Evolutionary conservation across 2,888 invertebrate species (phyloP), one percentile per base, ranked within the genome.

Genomic region (Zygogramma bicolorata): DNA sequence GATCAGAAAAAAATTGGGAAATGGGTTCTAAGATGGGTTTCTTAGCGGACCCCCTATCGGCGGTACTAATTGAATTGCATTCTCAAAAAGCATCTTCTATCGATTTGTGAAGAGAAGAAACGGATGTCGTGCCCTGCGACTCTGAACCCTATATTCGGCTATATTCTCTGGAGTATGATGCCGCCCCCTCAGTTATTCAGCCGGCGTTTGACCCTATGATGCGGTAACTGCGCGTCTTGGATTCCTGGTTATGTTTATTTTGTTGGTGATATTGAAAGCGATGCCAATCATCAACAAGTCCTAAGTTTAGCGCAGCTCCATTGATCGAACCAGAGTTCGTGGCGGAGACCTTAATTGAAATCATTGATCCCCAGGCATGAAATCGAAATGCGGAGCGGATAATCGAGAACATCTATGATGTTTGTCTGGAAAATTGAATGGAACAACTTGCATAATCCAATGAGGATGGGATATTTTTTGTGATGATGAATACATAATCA

Each of bases 331-430:
- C n/a, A 53, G 53, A 53, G 53, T 53, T 53, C 10, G 53, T 20
- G 8, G 53, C 53, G 53, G 53, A n/a, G 25, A 53, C 53, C 53
- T 53, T 25, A 53, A 53, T 53, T 53, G 53, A 53, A 25, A 53
- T 53, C 53, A 53, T 53, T 25, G 53, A 53, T 53, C 53, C 25
- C n/a, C 1, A 10, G 8, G 25, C 53, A 22, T 25, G 22, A 25
- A 53, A 25, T 53, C 8, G 13, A 13, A 22, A 53, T 53, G 25
- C 53, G 22, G 53, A 25, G 25, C 25, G n/a, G 53, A 13, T 53
- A 13, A 22, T 5, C 10, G n/a, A 22, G 15, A 53, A 53, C 3
- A 3, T 25, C 13, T 3, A 22, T 46, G 18, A 18, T 18, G 6
- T 46, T n/a, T 46, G 15, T 15, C 15, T 46, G 42, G 42, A 46